Conservation (phyloP, 2,888 invertebrate genomes). For the Phasia obesa region DNA sequence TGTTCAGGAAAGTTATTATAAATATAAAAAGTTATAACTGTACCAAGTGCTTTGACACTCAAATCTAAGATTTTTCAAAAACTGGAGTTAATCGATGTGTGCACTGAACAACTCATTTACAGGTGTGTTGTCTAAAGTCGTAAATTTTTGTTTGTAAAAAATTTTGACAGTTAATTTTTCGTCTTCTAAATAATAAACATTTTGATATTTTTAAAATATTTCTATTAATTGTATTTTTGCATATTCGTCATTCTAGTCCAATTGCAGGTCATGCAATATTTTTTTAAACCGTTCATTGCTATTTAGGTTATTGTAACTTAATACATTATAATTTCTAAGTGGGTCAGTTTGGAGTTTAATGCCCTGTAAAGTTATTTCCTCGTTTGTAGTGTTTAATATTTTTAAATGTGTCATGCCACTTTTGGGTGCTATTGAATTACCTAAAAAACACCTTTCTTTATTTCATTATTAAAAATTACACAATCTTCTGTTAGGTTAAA, state of each 20-base stretch:
- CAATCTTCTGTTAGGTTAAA: too few species aligned
- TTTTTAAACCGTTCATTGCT: conserved; percentile 4
- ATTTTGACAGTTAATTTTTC: conserved; percentile 9
- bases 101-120: too few species aligned
- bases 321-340: conserved; percentile 4
- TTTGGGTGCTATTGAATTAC: too few species aligned
- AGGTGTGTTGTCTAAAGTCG: neutral
- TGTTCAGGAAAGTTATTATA: too few species aligned
- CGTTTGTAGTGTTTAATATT: neutral
- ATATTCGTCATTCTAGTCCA: conserved; percentile 1
- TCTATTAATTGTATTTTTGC: conserved; percentile 17
- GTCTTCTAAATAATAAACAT: neutral
- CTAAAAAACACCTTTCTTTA: too few species aligned
- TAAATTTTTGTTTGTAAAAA: neutral
- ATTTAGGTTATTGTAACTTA: conserved; percentile 12
- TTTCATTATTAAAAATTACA: too few species aligned
- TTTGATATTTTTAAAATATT: neutral
- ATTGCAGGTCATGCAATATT: neutral
- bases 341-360: conserved; percentile 23
- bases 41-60: too few species aligned
- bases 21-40: too few species aligned
- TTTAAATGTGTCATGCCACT: too few species aligned
- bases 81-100: too few species aligned
- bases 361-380: conserved; percentile 18
- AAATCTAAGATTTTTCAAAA: too few species aligned